Percentiles rank a stretch among this genome's conserved stretches.
These are phyloP conservation scores for Herminia tarsipennalis DNA, from an alignment of 2,888 invertebrate species.

Conservation along the genomic window DNA sequence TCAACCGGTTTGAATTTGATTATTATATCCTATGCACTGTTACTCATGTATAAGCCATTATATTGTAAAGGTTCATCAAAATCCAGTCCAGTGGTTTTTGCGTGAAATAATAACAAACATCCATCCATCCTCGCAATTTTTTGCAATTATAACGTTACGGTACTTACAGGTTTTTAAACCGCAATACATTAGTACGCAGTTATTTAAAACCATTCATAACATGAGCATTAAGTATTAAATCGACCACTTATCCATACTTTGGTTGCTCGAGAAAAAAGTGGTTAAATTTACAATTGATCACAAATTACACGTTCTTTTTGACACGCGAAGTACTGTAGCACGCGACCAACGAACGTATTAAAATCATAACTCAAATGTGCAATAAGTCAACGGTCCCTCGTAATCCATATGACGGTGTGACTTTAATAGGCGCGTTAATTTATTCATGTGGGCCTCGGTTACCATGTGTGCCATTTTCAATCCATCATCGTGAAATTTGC, in stretches of 20 bases:
- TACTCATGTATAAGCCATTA: no score
- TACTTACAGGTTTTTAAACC: no score
- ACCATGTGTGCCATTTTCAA: constrained; percentile 44
- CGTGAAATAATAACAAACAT: no score
- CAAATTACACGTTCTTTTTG: constrained; percentile 38
- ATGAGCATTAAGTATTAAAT: no score
- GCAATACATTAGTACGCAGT: no score
- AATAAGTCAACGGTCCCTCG: constrained; percentile 44
- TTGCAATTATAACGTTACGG: no score
- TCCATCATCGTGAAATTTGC: constrained; percentile 51
- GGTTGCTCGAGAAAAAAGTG: constrained; percentile 21
- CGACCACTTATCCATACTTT: not conserved
- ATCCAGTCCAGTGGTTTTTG: no score
- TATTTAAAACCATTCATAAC: no score
- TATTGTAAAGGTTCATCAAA: no score
- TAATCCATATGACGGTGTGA: constrained; percentile 29
- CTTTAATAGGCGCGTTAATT: constrained; percentile 54
- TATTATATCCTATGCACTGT: no score
- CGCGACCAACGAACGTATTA: constrained; percentile 39
- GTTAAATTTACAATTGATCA: constrained; percentile 36
- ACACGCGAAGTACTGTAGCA: constrained; percentile 40
- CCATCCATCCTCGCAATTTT: no score
- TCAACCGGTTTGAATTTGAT: no score
- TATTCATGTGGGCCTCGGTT: constrained; percentile 48
- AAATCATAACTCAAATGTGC: constrained; percentile 43